Conservation (phyloP, 1,140 invertebrate genomes). For the Sipha flava region DNA sequence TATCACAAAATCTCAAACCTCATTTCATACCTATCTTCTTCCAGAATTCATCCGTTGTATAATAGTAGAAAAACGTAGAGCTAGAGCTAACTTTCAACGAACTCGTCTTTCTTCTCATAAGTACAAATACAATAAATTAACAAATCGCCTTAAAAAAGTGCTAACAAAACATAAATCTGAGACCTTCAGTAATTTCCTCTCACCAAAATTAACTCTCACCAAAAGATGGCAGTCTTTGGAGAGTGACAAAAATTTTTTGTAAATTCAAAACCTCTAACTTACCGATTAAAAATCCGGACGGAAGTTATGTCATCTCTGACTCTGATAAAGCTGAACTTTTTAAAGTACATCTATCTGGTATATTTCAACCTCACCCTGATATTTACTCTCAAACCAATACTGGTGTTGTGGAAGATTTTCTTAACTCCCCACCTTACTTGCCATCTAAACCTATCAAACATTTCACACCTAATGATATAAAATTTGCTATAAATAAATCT, state of each 20-base stretch:
- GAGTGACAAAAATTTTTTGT: slow-evolving; percentile 33
- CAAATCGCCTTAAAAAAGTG: background rate
- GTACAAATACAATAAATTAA: background rate
- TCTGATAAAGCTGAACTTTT: slow-evolving; percentile 36
- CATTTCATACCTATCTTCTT: too few species aligned
- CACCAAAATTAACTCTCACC: background rate
- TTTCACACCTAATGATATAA: background rate
- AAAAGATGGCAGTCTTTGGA: slow-evolving; percentile 36
- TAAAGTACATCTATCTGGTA: slow-evolving; percentile 25
- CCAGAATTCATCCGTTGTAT: too few species aligned
- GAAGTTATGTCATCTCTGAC: slow-evolving; percentile 35
- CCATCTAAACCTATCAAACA: too few species aligned
- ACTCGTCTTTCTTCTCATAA: background rate
- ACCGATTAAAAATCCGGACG: slow-evolving; percentile 32
- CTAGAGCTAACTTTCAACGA: background rate
- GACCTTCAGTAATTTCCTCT: background rate
- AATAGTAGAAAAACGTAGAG: background rate
- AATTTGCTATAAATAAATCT: background rate
- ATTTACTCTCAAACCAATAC: background rate
- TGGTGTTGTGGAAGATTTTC: background rate
- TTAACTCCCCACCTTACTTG: background rate
- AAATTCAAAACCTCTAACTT: background rate
- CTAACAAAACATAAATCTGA: background rate
- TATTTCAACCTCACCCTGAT: slow-evolving; percentile 25
- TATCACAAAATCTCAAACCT: too few species aligned